Conservation (phyloP, 2,113 vertebrate species). For the Tachuris rubrigastra region DNA sequence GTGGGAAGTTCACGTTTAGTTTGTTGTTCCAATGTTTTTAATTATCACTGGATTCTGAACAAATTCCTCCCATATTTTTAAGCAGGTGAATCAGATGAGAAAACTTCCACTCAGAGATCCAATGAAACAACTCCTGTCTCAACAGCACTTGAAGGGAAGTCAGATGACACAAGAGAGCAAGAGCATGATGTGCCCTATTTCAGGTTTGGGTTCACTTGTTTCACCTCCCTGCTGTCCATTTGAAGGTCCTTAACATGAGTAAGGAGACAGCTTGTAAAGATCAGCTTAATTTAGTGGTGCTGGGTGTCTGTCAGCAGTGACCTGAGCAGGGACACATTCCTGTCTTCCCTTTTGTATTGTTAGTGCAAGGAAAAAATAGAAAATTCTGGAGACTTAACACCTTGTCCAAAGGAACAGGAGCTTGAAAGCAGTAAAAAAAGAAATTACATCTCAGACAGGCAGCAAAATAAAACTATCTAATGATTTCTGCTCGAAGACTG, state of each 20-base stretch:
- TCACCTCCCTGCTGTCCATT: background rate
- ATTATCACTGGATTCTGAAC: background rate
- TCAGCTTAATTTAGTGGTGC: background rate
- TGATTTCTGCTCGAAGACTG: background rate
- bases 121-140: background rate
- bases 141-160: background rate
- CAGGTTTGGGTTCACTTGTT: slow-evolving; percentile 63
- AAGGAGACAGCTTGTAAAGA: background rate
- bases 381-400: background rate
- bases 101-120: background rate
- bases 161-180: background rate
- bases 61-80: background rate
- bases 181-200: slow-evolving; percentile 76
- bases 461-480: background rate
- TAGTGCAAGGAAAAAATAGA: background rate
- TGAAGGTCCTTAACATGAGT: background rate
- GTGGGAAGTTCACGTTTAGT: background rate
- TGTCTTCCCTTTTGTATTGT: background rate
- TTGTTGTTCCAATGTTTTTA: background rate
- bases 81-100: slow-evolving; percentile 20
- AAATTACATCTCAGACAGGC: background rate
- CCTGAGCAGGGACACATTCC: background rate
- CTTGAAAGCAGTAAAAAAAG: background rate
- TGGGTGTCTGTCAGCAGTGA: background rate
- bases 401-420: background rate